These are phyloP conservation scores for Eudasyphora cyanicolor DNA, from an alignment of 2,888 invertebrate species.

Conservation along the genomic window DNA sequence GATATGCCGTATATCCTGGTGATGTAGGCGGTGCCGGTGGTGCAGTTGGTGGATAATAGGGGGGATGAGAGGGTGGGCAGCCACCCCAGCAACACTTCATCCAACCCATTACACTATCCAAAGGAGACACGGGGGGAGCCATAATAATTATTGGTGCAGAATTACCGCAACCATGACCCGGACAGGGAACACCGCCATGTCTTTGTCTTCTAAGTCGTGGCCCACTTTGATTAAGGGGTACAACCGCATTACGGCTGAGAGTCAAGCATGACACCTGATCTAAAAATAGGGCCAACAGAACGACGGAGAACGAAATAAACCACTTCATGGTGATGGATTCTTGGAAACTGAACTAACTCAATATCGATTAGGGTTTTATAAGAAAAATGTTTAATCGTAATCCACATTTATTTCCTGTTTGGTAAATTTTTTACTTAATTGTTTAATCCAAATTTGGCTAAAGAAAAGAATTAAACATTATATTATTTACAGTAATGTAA, in stretches of 20 bases:
- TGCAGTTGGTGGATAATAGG: not conserved
- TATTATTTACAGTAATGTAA: too few relatives aligned
- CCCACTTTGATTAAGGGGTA: too few relatives aligned
- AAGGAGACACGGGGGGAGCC: not conserved
- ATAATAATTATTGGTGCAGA: not conserved
- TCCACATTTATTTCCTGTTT: too few relatives aligned
- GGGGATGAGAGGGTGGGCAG: not conserved
- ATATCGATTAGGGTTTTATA: not conserved
- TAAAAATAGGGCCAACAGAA: not conserved
- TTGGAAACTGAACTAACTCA: not conserved
- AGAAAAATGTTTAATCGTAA: not conserved
- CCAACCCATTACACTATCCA: not conserved
- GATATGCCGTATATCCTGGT: too few relatives aligned
- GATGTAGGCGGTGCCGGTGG: not conserved
- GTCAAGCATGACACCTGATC: not conserved
- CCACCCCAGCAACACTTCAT: not conserved
- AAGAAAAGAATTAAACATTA: too few relatives aligned
- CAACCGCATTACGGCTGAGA: too few relatives aligned
- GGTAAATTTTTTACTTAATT: too few relatives aligned
- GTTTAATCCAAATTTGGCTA: too few relatives aligned
- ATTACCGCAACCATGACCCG: too few relatives aligned
- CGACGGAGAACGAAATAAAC: not conserved
- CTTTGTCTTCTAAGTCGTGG: too few relatives aligned
- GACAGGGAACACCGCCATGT: too few relatives aligned
- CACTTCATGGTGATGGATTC: not conserved